These are phyloP conservation scores for Branchellion lobata DNA, from an alignment of 2,888 invertebrate species.

Conservation along the genomic window DNA sequence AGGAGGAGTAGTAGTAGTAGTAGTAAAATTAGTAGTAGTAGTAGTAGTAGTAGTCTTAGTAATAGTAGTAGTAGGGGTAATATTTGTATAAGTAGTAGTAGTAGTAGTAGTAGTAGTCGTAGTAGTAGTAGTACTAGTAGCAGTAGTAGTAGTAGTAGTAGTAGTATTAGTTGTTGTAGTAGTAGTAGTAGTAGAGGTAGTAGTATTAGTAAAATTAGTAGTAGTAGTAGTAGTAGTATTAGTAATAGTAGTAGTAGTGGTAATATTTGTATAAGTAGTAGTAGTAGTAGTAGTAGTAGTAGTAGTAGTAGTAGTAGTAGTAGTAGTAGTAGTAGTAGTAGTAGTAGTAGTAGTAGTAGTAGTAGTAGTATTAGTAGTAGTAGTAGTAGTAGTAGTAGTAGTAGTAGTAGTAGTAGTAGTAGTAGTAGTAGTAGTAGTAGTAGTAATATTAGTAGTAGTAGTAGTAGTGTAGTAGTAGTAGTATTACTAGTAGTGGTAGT, in stretches of 20 bases:
- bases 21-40: conserved; percentile 1
- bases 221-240: too few relatives aligned
- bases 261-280: too few relatives aligned
- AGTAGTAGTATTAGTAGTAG: not conserved
- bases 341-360: not conserved
- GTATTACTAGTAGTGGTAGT: too few relatives aligned
- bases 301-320: conserved; percentile 1
- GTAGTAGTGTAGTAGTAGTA: too few relatives aligned
- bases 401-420: not conserved
- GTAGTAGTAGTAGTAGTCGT: not conserved
- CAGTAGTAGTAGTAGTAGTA: conserved; percentile 27
- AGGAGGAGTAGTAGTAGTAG: not conserved
- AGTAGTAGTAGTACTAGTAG: conserved; percentile 26
- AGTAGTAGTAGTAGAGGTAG: conserved; percentile 24
- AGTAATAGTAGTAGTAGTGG: too few relatives aligned
- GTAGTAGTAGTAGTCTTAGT: conserved; percentile 20
- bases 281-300: too few relatives aligned
- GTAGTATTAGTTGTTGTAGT: conserved; percentile 19
- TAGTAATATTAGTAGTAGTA: not conserved
- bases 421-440: not conserved
- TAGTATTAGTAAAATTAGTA: conserved; percentile 4
- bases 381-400: not conserved
- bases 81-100: too few relatives aligned
- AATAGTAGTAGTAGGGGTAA: not conserved
- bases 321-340: conserved; percentile 1